A percentile compares a stretch with the other conserved stretches of the same genome.
phyloP scores from a whole-genome alignment of 1,140 invertebrate genomes.

The Caligus rogercresseyi region DNA sequence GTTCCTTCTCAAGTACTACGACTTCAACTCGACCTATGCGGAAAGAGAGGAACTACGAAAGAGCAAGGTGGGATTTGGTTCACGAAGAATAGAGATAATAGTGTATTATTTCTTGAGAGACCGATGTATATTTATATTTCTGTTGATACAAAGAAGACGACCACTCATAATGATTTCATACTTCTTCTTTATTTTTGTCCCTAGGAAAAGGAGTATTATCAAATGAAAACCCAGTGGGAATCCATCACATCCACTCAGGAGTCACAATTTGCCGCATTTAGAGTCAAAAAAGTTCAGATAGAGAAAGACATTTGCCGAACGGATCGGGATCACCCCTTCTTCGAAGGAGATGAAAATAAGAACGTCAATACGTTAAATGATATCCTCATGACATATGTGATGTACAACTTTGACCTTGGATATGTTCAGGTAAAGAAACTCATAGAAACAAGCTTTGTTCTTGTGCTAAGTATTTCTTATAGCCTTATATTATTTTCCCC shows the following conservation, averaged over 20 bases:
- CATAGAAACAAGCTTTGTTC: no score
- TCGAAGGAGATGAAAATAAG: constrained; percentile 70
- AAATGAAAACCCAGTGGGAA: constrained; percentile 92
- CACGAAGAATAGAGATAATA: constrained; percentile 32
- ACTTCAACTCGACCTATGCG: constrained; percentile 27
- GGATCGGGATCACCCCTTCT: constrained; percentile 77
- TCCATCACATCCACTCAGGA: constrained; percentile 73
- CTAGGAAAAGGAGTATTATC: constrained; percentile 70
- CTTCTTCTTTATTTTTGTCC: constrained; percentile 62
- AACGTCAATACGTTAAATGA: constrained; percentile 68
- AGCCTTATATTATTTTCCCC: no score
- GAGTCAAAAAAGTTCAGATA: constrained; percentile 27
- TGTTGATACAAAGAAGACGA: no score
- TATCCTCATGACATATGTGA: constrained; percentile 96
- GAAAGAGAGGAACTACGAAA: constrained; percentile 68
- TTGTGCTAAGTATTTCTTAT: no score
- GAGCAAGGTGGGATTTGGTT: constrained; percentile 40
- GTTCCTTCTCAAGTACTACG: constrained; percentile 2
- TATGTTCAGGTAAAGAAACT: constrained; percentile 46
- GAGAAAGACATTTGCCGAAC: constrained; percentile 96
- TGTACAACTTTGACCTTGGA: constrained; percentile 98
- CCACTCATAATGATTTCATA: constrained; percentile 98
- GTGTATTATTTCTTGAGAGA: constrained; percentile 47
- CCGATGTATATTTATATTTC: no score
- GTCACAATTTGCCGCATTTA: constrained; percentile 26